Percentiles rank a stretch among this genome's conserved stretches.
Conservation (phyloP, 2,797 vertebrate species). For the Parambassis ranga region DNA sequence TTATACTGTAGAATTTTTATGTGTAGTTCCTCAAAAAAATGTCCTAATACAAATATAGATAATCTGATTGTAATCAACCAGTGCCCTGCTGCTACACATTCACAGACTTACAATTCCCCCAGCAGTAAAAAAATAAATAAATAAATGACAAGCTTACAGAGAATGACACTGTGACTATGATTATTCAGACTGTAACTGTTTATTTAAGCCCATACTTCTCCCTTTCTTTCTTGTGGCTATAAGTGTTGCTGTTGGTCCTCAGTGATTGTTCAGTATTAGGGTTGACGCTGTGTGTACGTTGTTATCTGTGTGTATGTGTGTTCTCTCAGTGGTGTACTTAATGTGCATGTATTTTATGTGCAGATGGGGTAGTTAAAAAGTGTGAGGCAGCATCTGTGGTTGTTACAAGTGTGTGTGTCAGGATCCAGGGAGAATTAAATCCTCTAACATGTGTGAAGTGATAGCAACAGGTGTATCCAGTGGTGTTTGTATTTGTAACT, state of each 20-base stretch:
- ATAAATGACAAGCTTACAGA: slow-evolving; percentile 3
- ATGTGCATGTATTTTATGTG: slow-evolving; percentile 47
- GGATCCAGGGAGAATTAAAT: not conserved
- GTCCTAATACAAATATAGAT: not conserved
- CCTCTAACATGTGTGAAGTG: slow-evolving; percentile 13
- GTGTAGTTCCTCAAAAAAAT: not conserved
- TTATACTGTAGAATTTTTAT: too few species aligned
- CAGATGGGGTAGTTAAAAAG: slow-evolving; percentile 22
- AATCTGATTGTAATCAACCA: not conserved
- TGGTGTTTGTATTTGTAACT: slow-evolving; percentile 25
- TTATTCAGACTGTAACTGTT: slow-evolving; percentile 11
- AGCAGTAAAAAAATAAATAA: slow-evolving; percentile 3
- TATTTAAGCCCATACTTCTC: slow-evolving; percentile 22
- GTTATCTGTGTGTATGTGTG: slow-evolving; percentile 1
- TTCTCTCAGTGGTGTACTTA: slow-evolving; percentile 42
- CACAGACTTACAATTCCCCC: not conserved
- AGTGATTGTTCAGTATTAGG: slow-evolving; percentile 29
- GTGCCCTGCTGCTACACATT: not conserved
- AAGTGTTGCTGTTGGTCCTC: slow-evolving; percentile 42
- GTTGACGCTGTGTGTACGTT: slow-evolving; percentile 22
- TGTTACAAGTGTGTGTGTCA: slow-evolving; percentile 11
- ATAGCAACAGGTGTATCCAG: slow-evolving; percentile 39
- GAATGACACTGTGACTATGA: not conserved
- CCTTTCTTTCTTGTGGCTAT: slow-evolving; percentile 23
- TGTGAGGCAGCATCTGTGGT: slow-evolving; percentile 8